Base-by-base conservation (phyloP, 2,888 invertebrate genomes). In the Mechanitis mazaeus region DNA sequence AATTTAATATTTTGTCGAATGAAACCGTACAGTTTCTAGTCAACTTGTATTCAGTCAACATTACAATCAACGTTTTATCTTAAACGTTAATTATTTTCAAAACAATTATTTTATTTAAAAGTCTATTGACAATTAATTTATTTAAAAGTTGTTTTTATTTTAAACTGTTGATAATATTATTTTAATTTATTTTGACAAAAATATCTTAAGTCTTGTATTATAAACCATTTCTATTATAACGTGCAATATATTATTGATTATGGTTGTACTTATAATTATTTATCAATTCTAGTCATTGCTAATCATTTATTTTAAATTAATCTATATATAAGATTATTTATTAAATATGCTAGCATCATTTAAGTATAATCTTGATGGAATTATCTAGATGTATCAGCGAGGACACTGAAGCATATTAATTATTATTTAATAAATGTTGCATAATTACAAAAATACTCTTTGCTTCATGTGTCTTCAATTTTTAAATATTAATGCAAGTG, bases 241-340 rank as follows among this genome's bases (percentile, higher is more conserved):
- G 85, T 87, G 86, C 85, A 86, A 85, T 85, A 84, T 84, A 81
- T 81, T 83, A 83, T 9, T 3, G 35, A 31, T 50, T 50, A 31
- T 50, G 31, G 9, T 31, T 31, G 7, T 74, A 72, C 70, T 72
- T 64, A 76, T 73, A 68, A 83, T 72, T 68, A 5, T 3, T 35
- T 78, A 79, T 73, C 71, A 68, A 66, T 64, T 69, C 59, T 42
- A 50, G 55, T 54, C 62, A 56, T 63, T 61, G 54, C 53, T 46
- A 47, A 33, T 45, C 33, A 46, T 46, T 58, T 58, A 61, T 38
- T 55, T 55, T 45, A 56, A 33, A 58, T 3, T 56, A 53, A 46
- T 7, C 47, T 58, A 33, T 1, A 12, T 50, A n/a, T 46, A 47
- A 46, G 35, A 46, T 47, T 35, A 33, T 50, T 46, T 57, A 50